Conservation (phyloP, 2,888 invertebrate genomes). For the Antheraea yamamai region DNA sequence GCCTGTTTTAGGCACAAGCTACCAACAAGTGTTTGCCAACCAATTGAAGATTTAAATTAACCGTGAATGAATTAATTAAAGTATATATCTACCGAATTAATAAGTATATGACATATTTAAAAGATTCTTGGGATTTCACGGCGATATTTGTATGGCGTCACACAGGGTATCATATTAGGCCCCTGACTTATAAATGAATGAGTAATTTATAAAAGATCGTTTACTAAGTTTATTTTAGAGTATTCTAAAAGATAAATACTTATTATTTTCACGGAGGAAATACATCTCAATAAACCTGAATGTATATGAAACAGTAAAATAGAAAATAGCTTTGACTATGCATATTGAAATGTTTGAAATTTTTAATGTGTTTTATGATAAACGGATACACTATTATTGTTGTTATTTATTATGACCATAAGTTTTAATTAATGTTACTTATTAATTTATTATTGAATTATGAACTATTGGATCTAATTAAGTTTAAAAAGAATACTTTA, state of each 20-base stretch:
- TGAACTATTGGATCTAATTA: not conserved
- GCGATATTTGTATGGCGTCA: not conserved
- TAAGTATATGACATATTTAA: not conserved
- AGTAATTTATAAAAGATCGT: not conserved
- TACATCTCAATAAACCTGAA: not conserved
- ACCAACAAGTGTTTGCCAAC: not conserved
- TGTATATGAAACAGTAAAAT: not conserved
- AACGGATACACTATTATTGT: not conserved
- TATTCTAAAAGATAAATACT: not conserved
- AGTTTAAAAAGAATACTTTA: not conserved
- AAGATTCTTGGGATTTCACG: not conserved
- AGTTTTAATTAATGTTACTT: not conserved
- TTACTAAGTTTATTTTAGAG: not conserved
- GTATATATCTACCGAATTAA: not conserved
- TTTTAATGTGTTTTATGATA: not conserved
- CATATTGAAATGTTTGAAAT: not conserved
- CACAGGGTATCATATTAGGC: not conserved
- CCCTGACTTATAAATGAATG: not conserved
- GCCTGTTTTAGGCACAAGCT: not conserved
- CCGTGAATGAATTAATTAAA: slow-evolving; percentile 29
- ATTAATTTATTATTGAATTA: not conserved
- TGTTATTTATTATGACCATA: not conserved
- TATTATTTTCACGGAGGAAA: not conserved
- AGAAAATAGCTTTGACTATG: not conserved
- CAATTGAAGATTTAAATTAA: slow-evolving; percentile 32